These are phyloP conservation scores for Cephalopachus bancanus DNA, from an alignment of 2,797 vertebrate genomes.

Conservation along the genomic window DNA sequence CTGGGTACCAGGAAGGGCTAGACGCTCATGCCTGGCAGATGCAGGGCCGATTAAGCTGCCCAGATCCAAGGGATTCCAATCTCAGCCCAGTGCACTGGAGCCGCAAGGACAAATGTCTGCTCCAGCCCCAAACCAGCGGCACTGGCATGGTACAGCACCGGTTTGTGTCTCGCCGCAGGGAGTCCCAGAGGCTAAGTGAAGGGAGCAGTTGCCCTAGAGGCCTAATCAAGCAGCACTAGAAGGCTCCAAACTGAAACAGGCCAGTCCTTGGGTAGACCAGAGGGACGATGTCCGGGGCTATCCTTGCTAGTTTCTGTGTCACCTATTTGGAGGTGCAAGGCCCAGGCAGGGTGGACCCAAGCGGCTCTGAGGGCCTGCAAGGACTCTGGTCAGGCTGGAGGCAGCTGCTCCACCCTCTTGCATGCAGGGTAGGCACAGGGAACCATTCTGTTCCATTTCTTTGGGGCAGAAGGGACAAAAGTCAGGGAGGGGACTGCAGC, in stretches of 20 bases:
- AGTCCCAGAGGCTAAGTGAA: constrained; percentile 16
- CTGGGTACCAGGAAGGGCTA: background rate
- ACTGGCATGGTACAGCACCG: accelerated
- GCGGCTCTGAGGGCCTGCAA: background rate
- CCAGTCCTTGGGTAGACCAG: constrained; percentile 40
- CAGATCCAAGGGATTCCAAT: background rate
- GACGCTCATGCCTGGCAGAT: background rate
- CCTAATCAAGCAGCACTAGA: constrained; percentile 40
- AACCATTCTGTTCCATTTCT: background rate
- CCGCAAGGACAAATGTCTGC: background rate
- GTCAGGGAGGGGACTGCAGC: background rate
- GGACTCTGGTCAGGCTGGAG: background rate
- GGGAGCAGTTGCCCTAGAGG: constrained; percentile 45
- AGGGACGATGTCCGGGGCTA: background rate
- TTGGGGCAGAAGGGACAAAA: background rate
- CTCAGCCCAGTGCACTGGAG: background rate
- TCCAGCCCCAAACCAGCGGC: accelerated
- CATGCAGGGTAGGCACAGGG: accelerated
- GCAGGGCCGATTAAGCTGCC: background rate
- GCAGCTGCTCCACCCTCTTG: accelerated
- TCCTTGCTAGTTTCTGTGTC: constrained; percentile 57
- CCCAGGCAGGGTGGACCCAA: background rate
- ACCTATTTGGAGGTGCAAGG: constrained; percentile 23
- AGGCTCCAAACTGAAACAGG: constrained; percentile 63
- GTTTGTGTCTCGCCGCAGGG: background rate